phyloP scores from a whole-genome alignment of 2,797 vertebrate species.

The Cryptoprocta ferox region DNA sequence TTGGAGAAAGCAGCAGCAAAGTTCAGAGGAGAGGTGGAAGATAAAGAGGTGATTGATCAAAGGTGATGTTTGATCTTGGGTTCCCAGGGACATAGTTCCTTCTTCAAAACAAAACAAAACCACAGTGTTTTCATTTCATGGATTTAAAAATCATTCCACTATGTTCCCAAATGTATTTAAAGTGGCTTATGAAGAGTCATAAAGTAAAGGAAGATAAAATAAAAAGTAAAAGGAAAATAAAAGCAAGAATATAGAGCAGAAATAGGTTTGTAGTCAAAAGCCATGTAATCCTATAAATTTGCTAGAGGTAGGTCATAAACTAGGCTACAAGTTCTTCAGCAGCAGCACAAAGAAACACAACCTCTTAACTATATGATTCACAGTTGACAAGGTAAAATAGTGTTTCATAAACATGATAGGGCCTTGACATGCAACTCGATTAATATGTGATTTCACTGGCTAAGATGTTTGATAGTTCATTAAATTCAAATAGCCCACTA shows the following conservation, averaged over 20 bases:
- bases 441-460: not conserved
- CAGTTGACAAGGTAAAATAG: not conserved
- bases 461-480: conserved; percentile 17
- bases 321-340: not conserved
- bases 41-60: not conserved
- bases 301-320: not conserved
- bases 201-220: not conserved
- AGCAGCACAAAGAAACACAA: not conserved
- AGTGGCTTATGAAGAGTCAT: not conserved
- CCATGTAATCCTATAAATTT: not conserved
- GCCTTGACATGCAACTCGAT: not conserved
- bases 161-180: not conserved
- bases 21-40: not conserved
- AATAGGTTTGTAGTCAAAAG: not conserved
- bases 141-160: not conserved
- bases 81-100: not conserved
- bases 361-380: not conserved
- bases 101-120: not conserved
- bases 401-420: not conserved
- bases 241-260: not conserved
- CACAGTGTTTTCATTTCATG: not conserved
- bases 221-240: not conserved
- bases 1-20: not conserved
- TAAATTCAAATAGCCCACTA: conserved; percentile 26
- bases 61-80: not conserved